Evolutionary conservation across 1,140 invertebrate genomes (phyloP).

Genomic region (Scaptodrosophila lebanonensis): DNA sequence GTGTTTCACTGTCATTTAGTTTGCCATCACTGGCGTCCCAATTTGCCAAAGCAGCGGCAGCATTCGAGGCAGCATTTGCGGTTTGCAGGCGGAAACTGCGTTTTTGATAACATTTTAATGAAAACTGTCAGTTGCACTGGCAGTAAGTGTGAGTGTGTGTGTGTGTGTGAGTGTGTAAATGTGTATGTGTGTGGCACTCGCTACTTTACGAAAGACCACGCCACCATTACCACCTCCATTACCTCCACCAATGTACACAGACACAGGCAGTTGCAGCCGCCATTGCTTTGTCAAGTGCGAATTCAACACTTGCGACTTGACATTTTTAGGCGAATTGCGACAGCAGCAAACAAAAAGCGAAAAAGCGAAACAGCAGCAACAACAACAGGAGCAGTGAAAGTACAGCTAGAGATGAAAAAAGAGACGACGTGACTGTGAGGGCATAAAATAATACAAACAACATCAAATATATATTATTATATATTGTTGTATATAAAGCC

Average conservation of each 20-base stretch:
- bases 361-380: slow-evolving; percentile 20
- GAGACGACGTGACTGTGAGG: neutral
- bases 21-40: slow-evolving; percentile 29
- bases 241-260: slow-evolving; percentile 10
- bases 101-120: slow-evolving; percentile 75
- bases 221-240: slow-evolving; percentile 26
- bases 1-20: slow-evolving; percentile 49
- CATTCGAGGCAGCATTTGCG: slow-evolving; percentile 45
- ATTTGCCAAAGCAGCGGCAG: slow-evolving; percentile 18
- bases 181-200: slow-evolving; percentile 3
- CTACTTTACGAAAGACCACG: slow-evolving; percentile 18
- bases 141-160: slow-evolving; percentile 2
- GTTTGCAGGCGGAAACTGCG: slow-evolving; percentile 41
- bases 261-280: slow-evolving; percentile 15
- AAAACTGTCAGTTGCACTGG: slow-evolving; percentile 66
- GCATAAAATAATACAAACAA: too few relatives aligned
- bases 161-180: slow-evolving; percentile 31
- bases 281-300: slow-evolving; percentile 70
- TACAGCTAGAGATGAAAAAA: neutral
- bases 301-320: slow-evolving; percentile 75
- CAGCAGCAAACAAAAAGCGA: too few relatives aligned
- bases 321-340: slow-evolving; percentile 65
- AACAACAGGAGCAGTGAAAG: slow-evolving; percentile 26
- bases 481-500: too few relatives aligned
- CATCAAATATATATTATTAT: too few relatives aligned